phyloP scores from a whole-genome alignment of 2,888 invertebrate species.

The Perithous albicinctus region DNA sequence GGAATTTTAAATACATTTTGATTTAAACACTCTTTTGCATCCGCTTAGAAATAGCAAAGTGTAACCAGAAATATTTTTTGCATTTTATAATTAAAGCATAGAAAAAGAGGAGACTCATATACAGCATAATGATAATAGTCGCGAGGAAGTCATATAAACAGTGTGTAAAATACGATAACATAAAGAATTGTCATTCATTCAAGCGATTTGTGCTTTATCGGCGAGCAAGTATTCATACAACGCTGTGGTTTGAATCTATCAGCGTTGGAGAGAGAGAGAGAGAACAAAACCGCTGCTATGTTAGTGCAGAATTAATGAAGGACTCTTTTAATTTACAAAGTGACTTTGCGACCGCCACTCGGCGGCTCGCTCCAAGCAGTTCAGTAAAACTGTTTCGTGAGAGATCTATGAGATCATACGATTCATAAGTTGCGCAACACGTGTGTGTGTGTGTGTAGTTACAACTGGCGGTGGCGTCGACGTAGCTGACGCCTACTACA shows the following conservation, averaged over 20 bases:
- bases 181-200: too few relatives aligned
- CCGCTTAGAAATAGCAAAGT: too few relatives aligned
- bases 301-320: conserved; percentile 43
- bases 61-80: too few relatives aligned
- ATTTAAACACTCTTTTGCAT: too few relatives aligned
- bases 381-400: conserved; percentile 60
- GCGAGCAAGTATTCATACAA: neutral
- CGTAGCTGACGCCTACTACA: conserved; percentile 51
- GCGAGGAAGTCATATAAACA: too few relatives aligned
- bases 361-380: conserved; percentile 14
- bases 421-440: conserved; percentile 73
- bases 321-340: conserved; percentile 20
- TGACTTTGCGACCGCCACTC: conserved; percentile 21
- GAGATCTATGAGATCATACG: conserved; percentile 76
- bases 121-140: too few relatives aligned
- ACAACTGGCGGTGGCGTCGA: conserved; percentile 41
- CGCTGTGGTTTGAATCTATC: neutral
- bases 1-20: too few relatives aligned
- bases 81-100: too few relatives aligned
- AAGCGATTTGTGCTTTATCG: too few relatives aligned
- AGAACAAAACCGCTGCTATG: neutral
- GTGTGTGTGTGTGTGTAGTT: conserved; percentile 42
- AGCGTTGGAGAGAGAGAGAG: neutral
- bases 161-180: too few relatives aligned
- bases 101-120: too few relatives aligned